A percentile compares a stretch with the other conserved stretches of the same genome.
Conservation (phyloP, 2,797 vertebrate species). For the Schizopygopsis malacanthus region DNA sequence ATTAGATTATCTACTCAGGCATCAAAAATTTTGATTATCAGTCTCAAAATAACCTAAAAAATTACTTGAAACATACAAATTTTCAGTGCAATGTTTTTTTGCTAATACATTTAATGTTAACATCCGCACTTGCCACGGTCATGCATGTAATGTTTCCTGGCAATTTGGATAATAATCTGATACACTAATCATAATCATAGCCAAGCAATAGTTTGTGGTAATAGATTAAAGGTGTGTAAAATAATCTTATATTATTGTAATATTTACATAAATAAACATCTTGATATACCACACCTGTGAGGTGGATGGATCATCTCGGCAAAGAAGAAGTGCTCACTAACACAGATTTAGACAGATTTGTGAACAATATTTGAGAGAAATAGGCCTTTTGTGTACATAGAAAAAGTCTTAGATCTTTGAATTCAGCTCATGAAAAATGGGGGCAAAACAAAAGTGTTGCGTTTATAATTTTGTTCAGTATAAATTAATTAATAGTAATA, state of each 20-base stretch:
- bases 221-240: neutral
- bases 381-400: no score
- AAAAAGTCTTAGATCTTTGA: no score
- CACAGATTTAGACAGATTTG: no score
- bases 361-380: no score
- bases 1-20: neutral
- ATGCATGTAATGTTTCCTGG: neutral
- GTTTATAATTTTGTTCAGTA: no score
- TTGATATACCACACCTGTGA: no score
- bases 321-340: no score
- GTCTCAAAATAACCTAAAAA: neutral
- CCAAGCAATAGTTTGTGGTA: neutral
- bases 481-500: no score
- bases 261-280: neutral
- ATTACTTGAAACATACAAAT: neutral
- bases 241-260: neutral
- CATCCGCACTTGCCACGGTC: neutral
- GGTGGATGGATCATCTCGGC: no score
- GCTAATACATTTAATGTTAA: neutral
- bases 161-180: neutral
- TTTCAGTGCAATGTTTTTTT: neutral
- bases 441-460: no score
- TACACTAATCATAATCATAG: neutral
- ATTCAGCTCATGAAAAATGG: no score
- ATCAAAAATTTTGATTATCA: neutral